Evolutionary conservation across 2,113 vertebrate genomes (phyloP).

Genomic region (Gasterosteus nipponicus): DNA sequence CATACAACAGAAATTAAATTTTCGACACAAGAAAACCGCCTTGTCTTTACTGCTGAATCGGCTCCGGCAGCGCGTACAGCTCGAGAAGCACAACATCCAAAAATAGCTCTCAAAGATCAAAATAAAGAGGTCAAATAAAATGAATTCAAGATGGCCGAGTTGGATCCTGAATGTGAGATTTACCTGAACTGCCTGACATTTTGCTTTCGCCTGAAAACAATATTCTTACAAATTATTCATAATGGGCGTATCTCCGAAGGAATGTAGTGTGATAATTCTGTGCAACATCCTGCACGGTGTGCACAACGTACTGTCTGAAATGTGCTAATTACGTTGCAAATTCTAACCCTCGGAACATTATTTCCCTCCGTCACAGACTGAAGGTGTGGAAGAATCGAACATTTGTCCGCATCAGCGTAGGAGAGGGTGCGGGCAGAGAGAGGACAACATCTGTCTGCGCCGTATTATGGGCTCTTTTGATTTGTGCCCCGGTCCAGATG

Average conservation of each 20-base stretch:
- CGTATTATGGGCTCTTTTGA: slow-evolving; percentile 62
- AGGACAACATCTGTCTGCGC: slow-evolving; percentile 69
- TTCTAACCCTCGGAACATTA: slow-evolving; percentile 50
- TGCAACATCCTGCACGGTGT: not conserved
- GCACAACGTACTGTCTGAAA: slow-evolving; percentile 17
- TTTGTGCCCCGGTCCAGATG: slow-evolving; percentile 73
- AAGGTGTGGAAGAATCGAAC: slow-evolving; percentile 44
- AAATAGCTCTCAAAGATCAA: slow-evolving; percentile 6
- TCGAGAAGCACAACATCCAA: not conserved
- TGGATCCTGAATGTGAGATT: not conserved
- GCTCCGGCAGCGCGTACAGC: too few relatives aligned
- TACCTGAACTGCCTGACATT: not conserved
- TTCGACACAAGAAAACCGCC: not conserved
- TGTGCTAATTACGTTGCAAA: slow-evolving; percentile 49
- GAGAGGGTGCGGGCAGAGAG: slow-evolving; percentile 34
- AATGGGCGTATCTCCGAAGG: slow-evolving; percentile 21
- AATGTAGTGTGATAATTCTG: slow-evolving; percentile 30
- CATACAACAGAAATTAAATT: not conserved
- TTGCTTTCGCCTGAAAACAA: slow-evolving; percentile 14
- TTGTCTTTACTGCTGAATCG: not conserved
- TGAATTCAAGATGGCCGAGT: not conserved
- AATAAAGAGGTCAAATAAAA: not conserved
- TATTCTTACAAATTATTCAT: slow-evolving; percentile 6
- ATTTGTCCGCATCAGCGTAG: slow-evolving; percentile 46
- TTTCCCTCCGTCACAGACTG: slow-evolving; percentile 5